Conservation (phyloP, 2,113 vertebrate species). For the Mustelus asterias region DNA sequence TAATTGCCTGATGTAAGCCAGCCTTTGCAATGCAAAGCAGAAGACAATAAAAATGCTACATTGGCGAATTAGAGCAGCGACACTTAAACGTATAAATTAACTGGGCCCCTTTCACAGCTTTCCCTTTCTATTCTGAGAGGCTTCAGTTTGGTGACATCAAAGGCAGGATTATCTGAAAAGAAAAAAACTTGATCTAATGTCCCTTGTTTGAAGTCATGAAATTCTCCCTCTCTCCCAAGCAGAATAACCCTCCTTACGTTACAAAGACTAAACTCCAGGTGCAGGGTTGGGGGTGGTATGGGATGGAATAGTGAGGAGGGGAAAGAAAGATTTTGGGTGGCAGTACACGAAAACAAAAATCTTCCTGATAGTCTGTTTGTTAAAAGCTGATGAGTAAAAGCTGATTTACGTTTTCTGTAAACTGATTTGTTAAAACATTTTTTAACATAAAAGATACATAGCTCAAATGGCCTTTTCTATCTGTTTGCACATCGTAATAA, state of each 20-base stretch:
- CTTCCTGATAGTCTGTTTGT: conserved; percentile 47
- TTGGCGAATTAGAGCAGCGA: conserved; percentile 56
- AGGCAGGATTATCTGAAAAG: conserved; percentile 77
- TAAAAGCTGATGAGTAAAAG: conserved; percentile 47
- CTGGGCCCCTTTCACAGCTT: conserved; percentile 63
- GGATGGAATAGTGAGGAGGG: conserved; percentile 41
- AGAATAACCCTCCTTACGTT: conserved; percentile 55
- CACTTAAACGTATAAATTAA: conserved; percentile 72
- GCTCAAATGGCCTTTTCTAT: background rate
- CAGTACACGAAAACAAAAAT: conserved; percentile 44
- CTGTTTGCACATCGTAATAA: background rate
- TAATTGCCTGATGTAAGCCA: conserved; percentile 70
- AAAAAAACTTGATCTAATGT: conserved; percentile 79
- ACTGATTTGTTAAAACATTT: conserved; percentile 49
- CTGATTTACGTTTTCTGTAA: conserved; percentile 46
- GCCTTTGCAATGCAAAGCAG: conserved; percentile 90
- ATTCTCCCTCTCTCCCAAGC: conserved; percentile 53
- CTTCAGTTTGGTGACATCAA: conserved; percentile 80
- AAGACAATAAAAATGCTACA: conserved; percentile 64
- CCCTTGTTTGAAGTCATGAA: conserved; percentile 84
- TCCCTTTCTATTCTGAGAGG: conserved; percentile 70
- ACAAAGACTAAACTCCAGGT: conserved; percentile 57
- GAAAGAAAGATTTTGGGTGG: conserved; percentile 39
- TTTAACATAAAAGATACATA: background rate
- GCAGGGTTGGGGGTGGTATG: conserved; percentile 44